These are phyloP conservation scores for Drosophila serrata DNA, from an alignment of 1,140 invertebrate genomes.

Conservation along the genomic window DNA sequence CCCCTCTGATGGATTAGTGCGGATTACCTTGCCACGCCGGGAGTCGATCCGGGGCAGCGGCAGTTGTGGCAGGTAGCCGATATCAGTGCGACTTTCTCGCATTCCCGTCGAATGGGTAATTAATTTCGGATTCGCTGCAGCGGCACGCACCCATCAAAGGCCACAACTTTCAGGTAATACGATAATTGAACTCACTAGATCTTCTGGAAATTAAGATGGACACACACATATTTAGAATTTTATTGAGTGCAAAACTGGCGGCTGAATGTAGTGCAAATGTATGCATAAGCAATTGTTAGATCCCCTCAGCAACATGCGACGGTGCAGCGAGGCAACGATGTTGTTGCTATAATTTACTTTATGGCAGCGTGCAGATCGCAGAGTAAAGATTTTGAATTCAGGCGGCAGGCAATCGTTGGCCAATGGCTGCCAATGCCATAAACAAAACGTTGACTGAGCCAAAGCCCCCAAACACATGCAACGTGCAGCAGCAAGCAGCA, in stretches of 20 bases:
- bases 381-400: slow-evolving; percentile 74
- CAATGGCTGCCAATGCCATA: slow-evolving; percentile 76
- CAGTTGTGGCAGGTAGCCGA: slow-evolving; percentile 65
- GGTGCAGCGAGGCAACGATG: slow-evolving; percentile 27
- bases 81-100: slow-evolving; percentile 8
- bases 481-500: slow-evolving; percentile 26
- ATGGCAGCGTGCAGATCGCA: slow-evolving; percentile 43
- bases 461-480: slow-evolving; percentile 50
- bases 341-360: slow-evolving; percentile 73
- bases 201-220: not conserved
- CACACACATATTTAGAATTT: slow-evolving; percentile 30
- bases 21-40: slow-evolving; percentile 43
- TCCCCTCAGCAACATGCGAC: slow-evolving; percentile 1
- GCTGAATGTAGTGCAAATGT: slow-evolving; percentile 73
- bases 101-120: slow-evolving; percentile 2
- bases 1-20: slow-evolving; percentile 66
- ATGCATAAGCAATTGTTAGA: slow-evolving; percentile 60
- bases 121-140: slow-evolving; percentile 14
- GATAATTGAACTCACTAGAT: not conserved
- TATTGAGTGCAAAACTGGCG: slow-evolving; percentile 66
- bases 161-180: not conserved
- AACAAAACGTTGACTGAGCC: slow-evolving; percentile 70
- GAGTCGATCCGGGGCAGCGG: slow-evolving; percentile 26
- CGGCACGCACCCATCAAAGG: not conserved
- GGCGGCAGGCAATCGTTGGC: slow-evolving; percentile 69